Base-by-base conservation (phyloP, 1,140 invertebrate genomes). In the Drosophila dunni region DNA sequence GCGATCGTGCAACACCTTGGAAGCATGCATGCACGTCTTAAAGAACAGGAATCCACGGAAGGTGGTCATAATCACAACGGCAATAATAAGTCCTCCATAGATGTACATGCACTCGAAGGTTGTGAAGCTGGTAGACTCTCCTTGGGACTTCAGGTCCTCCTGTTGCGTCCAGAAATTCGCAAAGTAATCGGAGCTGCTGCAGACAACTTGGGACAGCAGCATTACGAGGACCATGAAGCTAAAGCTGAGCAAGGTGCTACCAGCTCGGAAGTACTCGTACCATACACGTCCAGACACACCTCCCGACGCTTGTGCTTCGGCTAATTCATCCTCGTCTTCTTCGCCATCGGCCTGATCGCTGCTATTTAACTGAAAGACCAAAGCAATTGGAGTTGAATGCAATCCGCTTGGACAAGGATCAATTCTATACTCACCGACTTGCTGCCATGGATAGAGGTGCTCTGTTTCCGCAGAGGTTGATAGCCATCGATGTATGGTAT, bases 181-280 rank as follows among this genome's bases (percentile, higher is more conserved):
- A 94, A 97, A 98, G 85, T 95, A 98, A 85, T 98, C 97, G 7
- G 94, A 94, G 1, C 94, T 94, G 64, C 95, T 96, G 34, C 95
- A 96, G 0, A 94, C 91, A 0, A 94, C 90, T 93, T 97, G 96
- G 0, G 96, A 95, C 1, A 96, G 13, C 1, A 97, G 13, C 78
- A 96, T 94, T 0, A 95, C 65, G 0, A 95, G 44, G 0, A 95
- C 45, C 17, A 97, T 93, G 0, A 94, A 67, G 0, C 93, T 46
- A 0, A 97, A 93, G 7, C 94, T 84, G n/a, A 93, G 92, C 15
- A 93, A 92, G 1, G 95, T 95, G 5, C 94, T 93, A 11, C 96
- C 97, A 0, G 95, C 93, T 15, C 90, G 91, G 51, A 97, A 94
- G 83, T 97, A 98, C 46, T 94, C 91, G 45, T 78, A 86, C 79